Conservation (phyloP, 1,140 invertebrate genomes). For the Harlomillsia oculata region DNA sequence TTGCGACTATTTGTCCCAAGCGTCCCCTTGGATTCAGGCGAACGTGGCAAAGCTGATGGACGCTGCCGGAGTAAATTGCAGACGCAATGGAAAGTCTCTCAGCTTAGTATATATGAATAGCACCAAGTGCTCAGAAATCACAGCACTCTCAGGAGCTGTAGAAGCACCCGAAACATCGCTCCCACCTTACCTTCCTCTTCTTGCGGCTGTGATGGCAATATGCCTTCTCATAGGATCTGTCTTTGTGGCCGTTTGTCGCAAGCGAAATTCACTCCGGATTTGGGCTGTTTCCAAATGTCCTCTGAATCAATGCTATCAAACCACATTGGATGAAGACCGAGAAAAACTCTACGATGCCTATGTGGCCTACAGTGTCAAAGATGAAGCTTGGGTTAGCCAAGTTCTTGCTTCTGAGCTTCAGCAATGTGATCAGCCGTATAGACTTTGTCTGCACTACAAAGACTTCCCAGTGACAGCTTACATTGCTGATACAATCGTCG, state of each 20-base stretch:
- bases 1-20: conserved; percentile 40
- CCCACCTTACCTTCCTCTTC: conserved; percentile 35
- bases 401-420: conserved; percentile 73
- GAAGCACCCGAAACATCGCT: conserved; percentile 31
- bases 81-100: conserved; percentile 22
- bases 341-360: conserved; percentile 71
- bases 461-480: conserved; percentile 74
- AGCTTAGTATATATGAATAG: conserved; percentile 36
- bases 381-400: conserved; percentile 76
- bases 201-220: conserved; percentile 34
- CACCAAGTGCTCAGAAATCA: conserved; percentile 38
- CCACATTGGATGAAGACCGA: conserved; percentile 34
- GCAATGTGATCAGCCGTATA: conserved; percentile 50
- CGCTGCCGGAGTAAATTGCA: conserved; percentile 39
- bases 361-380: conserved; percentile 79
- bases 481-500: conserved; percentile 76
- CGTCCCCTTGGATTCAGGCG: conserved; percentile 39
- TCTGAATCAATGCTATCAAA: conserved; percentile 30
- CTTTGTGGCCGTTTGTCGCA: conserved; percentile 39
- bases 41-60: conserved; percentile 57
- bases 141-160: conserved; percentile 35
- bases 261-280: conserved; percentile 40
- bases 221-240: conserved; percentile 37
- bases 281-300: conserved; percentile 39
- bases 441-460: conserved; percentile 74